A percentile compares a stretch with the other conserved stretches of the same genome.
These are phyloP conservation scores for Orchesella cincta DNA, from an alignment of 1,140 invertebrate genomes.

Conservation along the genomic window DNA sequence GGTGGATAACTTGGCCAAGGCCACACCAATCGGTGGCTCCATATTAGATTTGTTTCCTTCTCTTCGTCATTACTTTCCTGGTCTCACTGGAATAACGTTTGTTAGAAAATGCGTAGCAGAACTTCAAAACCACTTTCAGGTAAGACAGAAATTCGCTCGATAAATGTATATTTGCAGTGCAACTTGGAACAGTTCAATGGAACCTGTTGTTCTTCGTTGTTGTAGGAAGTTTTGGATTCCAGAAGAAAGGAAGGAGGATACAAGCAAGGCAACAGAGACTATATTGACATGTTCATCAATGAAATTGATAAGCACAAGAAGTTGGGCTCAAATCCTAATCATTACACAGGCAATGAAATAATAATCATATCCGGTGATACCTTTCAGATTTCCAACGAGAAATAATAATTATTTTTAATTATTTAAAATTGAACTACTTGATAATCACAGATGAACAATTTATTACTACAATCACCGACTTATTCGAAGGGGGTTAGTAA, in stretches of 20 bases:
- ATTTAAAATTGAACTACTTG: neutral
- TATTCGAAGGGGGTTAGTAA: conserved; percentile 43
- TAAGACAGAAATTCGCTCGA: neutral
- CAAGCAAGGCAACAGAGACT: conserved; percentile 25
- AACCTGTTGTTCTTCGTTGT: neutral
- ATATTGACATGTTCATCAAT: conserved; percentile 40
- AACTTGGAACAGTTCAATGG: neutral
- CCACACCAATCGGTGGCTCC: neutral
- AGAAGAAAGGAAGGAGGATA: conserved; percentile 17
- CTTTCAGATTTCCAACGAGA: neutral
- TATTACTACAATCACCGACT: conserved; percentile 33
- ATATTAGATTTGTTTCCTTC: conserved; percentile 35
- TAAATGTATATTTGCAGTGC: neutral
- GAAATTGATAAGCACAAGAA: conserved; percentile 39
- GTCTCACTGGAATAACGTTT: conserved; percentile 26
- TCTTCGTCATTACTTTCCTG: conserved; percentile 30
- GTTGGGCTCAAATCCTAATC: neutral
- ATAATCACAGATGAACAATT: conserved; percentile 41
- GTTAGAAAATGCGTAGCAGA: neutral
- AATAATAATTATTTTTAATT: neutral
- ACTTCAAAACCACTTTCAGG: conserved; percentile 1
- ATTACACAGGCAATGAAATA: conserved; percentile 44
- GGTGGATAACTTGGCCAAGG: conserved; percentile 35
- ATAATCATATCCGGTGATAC: neutral
- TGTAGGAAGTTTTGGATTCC: conserved; percentile 29